Evolutionary conservation across 2,113 vertebrate genomes (phyloP).

Genomic region (Aythya baeri): DNA sequence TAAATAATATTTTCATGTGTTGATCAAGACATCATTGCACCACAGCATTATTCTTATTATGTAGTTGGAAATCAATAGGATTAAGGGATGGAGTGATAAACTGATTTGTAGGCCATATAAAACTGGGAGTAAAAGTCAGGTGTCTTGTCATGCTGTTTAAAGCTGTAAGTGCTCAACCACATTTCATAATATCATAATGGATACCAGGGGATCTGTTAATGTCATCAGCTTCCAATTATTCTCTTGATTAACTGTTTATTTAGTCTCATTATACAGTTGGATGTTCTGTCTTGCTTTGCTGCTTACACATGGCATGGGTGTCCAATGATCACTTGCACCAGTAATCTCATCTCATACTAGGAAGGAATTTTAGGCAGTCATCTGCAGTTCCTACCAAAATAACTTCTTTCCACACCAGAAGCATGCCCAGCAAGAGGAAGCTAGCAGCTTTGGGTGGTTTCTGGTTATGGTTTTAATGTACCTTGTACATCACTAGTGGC

Average conservation of each 20-base stretch:
- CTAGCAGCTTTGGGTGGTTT: neutral
- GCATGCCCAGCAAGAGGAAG: neutral
- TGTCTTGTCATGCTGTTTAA: slow-evolving; percentile 23
- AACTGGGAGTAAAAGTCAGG: slow-evolving; percentile 27
- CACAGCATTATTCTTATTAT: neutral
- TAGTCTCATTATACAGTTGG: slow-evolving; percentile 19
- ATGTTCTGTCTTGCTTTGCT: slow-evolving; percentile 21
- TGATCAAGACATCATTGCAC: neutral
- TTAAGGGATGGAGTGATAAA: slow-evolving; percentile 5
- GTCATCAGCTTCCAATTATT: slow-evolving; percentile 61
- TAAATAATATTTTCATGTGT: neutral
- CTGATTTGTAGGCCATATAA: neutral
- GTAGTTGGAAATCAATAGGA: neutral
- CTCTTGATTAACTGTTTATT: slow-evolving; percentile 59
- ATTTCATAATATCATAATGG: slow-evolving; percentile 46
- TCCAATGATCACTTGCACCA: neutral
- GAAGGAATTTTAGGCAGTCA: neutral
- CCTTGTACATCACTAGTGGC: neutral
- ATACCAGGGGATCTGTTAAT: slow-evolving; percentile 58
- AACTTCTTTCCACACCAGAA: neutral
- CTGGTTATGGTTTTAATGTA: neutral
- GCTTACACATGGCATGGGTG: neutral
- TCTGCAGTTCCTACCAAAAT: neutral
- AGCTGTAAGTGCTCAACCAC: slow-evolving; percentile 24
- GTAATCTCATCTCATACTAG: neutral